phyloP scores from a whole-genome alignment of 1,140 invertebrate species.

The Calephelis virginiensis region DNA sequence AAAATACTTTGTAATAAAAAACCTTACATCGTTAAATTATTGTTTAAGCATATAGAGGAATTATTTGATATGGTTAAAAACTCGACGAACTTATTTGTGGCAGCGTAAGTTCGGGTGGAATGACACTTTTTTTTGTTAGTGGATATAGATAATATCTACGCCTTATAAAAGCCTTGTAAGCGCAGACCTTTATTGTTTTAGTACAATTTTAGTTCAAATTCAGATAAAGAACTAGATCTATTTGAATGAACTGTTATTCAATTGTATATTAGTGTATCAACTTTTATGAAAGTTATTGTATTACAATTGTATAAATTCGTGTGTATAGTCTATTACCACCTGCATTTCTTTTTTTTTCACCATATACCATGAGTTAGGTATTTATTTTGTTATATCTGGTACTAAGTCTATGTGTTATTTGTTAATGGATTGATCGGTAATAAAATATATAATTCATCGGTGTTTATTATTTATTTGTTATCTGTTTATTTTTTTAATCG shows the following conservation, averaged over 20 bases:
- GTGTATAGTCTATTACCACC: slow-evolving; percentile 46
- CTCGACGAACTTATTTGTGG: no score
- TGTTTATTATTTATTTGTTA: not conserved
- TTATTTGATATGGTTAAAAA: no score
- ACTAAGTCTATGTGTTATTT: slow-evolving; percentile 74
- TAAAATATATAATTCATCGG: slow-evolving; percentile 38
- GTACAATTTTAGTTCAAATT: slow-evolving; percentile 72
- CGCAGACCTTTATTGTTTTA: slow-evolving; percentile 52
- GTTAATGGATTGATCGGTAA: slow-evolving; percentile 72
- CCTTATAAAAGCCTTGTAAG: slow-evolving; percentile 30
- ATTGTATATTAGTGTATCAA: slow-evolving; percentile 64
- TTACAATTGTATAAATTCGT: slow-evolving; percentile 35
- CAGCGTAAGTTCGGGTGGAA: no score
- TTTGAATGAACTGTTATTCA: slow-evolving; percentile 24
- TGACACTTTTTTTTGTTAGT: no score
- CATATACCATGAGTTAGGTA: slow-evolving; percentile 69
- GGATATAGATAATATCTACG: not conserved
- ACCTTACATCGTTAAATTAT: no score
- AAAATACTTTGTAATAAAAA: no score
- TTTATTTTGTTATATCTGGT: slow-evolving; percentile 75
- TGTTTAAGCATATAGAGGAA: no score
- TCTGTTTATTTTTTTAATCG: no score
- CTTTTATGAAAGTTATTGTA: slow-evolving; percentile 36
- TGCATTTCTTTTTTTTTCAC: slow-evolving; percentile 55
- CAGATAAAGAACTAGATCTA: slow-evolving; percentile 46